Evolutionary conservation across 1,140 invertebrate species (phyloP).

Genomic region (Paramacrobiotus metropolitanus): DNA sequence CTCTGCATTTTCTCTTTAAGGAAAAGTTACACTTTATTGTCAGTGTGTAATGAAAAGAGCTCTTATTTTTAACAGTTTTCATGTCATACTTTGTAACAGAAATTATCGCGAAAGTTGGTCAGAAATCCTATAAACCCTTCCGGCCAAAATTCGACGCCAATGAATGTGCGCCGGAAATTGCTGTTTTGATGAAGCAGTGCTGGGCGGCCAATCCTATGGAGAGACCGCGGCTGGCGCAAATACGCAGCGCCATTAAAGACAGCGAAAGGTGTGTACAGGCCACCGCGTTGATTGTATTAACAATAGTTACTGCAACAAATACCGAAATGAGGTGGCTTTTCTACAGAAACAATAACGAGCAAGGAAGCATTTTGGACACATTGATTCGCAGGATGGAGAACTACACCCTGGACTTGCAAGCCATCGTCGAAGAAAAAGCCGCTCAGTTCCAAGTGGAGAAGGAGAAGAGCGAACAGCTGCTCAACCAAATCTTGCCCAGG

Average conservation of each 20-base stretch:
- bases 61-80: too few relatives aligned
- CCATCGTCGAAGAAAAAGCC: background rate
- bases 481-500: background rate
- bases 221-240: background rate
- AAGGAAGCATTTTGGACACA: background rate
- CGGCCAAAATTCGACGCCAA: conserved; percentile 1
- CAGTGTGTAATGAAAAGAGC: too few relatives aligned
- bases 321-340: too few relatives aligned
- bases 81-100: background rate
- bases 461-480: background rate
- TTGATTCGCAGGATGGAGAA: conserved; percentile 2
- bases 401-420: background rate
- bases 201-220: background rate
- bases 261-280: background rate
- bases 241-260: background rate
- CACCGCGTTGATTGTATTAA: background rate
- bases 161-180: background rate
- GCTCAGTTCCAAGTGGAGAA: background rate
- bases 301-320: too few relatives aligned
- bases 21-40: too few relatives aligned
- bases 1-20: background rate
- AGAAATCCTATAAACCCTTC: background rate
- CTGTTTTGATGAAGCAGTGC: background rate
- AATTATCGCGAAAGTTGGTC: background rate
- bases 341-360: background rate